These are phyloP conservation scores for Crenuchus spilurus DNA, from an alignment of 2,797 vertebrate species.

Conservation along the genomic window DNA sequence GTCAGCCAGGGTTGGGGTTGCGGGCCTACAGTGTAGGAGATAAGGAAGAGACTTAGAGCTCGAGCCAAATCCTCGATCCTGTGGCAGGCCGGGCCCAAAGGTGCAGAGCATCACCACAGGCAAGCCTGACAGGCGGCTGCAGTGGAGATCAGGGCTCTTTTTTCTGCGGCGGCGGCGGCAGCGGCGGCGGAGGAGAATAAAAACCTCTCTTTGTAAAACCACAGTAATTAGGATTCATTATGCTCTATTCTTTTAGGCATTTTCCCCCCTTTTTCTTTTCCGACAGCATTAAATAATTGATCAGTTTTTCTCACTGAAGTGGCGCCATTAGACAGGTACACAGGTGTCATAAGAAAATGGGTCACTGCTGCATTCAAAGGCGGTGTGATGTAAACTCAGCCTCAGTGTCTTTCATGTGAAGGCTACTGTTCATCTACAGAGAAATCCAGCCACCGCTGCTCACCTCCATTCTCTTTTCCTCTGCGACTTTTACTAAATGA, in stretches of 20 bases:
- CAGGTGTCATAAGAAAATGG: slow-evolving; percentile 31
- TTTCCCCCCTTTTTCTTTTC: slow-evolving; percentile 26
- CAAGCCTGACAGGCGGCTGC: slow-evolving; percentile 3
- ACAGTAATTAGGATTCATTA: slow-evolving; percentile 43
- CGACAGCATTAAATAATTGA: slow-evolving; percentile 44
- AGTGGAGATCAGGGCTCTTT: slow-evolving; percentile 17
- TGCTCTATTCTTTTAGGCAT: background rate
- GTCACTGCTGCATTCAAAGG: slow-evolving; percentile 37
- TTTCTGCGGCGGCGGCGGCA: too few species aligned
- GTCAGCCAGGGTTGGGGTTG: slow-evolving; percentile 33
- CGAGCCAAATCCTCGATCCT: slow-evolving; percentile 22
- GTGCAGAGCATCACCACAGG: slow-evolving; percentile 17
- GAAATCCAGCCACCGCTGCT: slow-evolving; percentile 10
- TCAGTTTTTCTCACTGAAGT: slow-evolving; percentile 34
- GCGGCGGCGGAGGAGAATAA: background rate
- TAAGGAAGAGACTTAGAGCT: slow-evolving; percentile 36
- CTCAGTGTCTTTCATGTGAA: slow-evolving; percentile 47
- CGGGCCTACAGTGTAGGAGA: slow-evolving; percentile 22
- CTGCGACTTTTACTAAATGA: slow-evolving; percentile 36
- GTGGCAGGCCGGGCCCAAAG: slow-evolving; percentile 14
- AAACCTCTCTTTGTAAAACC: slow-evolving; percentile 13
- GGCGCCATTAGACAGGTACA: slow-evolving; percentile 40
- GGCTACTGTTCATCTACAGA: background rate
- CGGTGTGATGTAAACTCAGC: slow-evolving; percentile 35
- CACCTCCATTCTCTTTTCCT: slow-evolving; percentile 23